Conservation (phyloP, 2,113 vertebrate species). For the Asarcornis scutulata region DNA sequence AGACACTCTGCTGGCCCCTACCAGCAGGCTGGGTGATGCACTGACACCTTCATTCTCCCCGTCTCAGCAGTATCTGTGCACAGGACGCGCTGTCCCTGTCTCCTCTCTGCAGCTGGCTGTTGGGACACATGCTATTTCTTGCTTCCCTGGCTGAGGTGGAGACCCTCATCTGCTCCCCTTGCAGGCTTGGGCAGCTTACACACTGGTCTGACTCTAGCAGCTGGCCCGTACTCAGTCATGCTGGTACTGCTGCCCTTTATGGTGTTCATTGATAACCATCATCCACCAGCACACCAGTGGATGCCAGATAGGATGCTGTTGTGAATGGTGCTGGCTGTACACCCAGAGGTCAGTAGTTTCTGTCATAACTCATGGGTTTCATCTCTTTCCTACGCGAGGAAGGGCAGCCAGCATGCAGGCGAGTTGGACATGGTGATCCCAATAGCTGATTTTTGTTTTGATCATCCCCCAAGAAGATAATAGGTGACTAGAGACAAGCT, state of each 20-base stretch:
- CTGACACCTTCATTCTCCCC: neutral
- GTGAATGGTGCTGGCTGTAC: neutral
- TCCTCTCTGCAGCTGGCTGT: neutral
- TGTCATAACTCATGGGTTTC: neutral
- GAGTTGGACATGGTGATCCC: neutral
- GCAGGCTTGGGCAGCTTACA: no score
- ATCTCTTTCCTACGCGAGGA: neutral
- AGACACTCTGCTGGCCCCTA: fast-evolving
- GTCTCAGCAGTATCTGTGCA: fast-evolving
- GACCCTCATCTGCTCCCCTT: neutral
- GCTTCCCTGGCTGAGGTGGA: fast-evolving
- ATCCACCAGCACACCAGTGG: neutral
- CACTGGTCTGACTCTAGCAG: neutral
- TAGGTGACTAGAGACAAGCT: neutral
- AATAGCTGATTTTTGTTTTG: neutral
- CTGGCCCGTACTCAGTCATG: neutral
- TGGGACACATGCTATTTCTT: neutral
- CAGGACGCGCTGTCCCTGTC: no score
- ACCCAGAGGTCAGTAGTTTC: neutral
- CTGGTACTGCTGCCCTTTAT: neutral
- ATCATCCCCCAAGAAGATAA: neutral
- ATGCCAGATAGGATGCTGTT: neutral
- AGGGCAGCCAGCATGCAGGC: neutral
- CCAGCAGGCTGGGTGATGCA: neutral
- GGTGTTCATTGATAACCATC: neutral